Evolutionary conservation across 2,113 vertebrate species (phyloP).

Genomic region (Gallinago jamesoni): DNA sequence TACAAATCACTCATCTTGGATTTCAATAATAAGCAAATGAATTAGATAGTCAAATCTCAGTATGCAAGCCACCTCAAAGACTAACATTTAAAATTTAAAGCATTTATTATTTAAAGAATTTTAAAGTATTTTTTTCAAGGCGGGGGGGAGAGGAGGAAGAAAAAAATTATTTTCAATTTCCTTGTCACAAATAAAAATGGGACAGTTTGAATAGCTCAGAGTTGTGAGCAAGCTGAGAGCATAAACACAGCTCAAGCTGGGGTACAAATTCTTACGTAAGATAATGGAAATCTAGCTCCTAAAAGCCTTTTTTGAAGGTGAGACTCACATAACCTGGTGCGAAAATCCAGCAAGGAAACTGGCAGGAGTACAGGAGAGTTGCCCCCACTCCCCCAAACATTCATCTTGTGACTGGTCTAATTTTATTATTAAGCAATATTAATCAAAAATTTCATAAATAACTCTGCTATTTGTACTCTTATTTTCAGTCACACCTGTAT

Average conservation of each 20-base stretch:
- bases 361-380: background rate
- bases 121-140: background rate
- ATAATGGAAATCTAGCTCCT: background rate
- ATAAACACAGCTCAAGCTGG: background rate
- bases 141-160: accelerated
- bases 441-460: background rate
- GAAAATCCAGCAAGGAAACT: background rate
- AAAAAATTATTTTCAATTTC: background rate
- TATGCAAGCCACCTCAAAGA: background rate
- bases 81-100: background rate
- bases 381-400: no score
- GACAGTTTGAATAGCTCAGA: background rate
- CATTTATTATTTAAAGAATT: background rate
- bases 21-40: background rate
- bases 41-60: background rate
- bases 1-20: background rate
- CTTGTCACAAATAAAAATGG: background rate
- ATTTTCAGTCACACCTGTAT: background rate
- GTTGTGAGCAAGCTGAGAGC: background rate
- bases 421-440: background rate
- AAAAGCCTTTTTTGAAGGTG: background rate
- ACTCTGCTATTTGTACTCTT: background rate
- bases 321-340: background rate
- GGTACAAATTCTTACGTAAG: background rate
- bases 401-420: background rate